These are phyloP conservation scores for Drosophila borealis DNA, from an alignment of 2,888 invertebrate genomes.

Conservation along the genomic window DNA sequence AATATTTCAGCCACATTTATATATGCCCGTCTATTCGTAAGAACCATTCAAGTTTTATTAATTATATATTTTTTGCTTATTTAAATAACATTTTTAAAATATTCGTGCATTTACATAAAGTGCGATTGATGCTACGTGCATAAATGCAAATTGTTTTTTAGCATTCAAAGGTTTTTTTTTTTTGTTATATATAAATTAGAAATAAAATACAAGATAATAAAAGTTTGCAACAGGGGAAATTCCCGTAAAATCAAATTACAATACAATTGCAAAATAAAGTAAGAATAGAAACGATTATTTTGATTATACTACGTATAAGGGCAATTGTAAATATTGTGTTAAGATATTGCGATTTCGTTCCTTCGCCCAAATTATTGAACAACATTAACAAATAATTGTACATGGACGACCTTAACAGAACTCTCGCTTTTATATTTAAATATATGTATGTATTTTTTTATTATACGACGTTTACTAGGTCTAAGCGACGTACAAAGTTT, in stretches of 20 bases:
- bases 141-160: not conserved
- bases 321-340: not conserved
- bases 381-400: constrained; percentile 39
- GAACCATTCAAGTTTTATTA: constrained; percentile 7
- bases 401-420: constrained; percentile 29
- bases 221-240: not conserved
- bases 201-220: not conserved
- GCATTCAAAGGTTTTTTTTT: not conserved
- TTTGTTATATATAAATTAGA: not conserved
- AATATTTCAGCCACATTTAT: no score
- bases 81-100: not conserved
- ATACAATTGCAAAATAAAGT: not conserved
- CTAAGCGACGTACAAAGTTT: constrained; percentile 14
- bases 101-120: not conserved
- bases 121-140: not conserved
- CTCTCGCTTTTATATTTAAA: constrained; percentile 42
- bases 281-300: not conserved
- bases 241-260: not conserved
- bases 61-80: not conserved
- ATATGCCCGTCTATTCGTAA: no score
- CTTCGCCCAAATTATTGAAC: constrained; percentile 39
- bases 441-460: constrained; percentile 42
- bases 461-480: constrained; percentile 19
- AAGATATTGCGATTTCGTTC: constrained; percentile 35
- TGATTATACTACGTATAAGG: not conserved